A percentile compares a stretch with the other conserved stretches of the same genome.
Conservation (phyloP, 1,140 invertebrate genomes). For the Eupeodes corollae region DNA sequence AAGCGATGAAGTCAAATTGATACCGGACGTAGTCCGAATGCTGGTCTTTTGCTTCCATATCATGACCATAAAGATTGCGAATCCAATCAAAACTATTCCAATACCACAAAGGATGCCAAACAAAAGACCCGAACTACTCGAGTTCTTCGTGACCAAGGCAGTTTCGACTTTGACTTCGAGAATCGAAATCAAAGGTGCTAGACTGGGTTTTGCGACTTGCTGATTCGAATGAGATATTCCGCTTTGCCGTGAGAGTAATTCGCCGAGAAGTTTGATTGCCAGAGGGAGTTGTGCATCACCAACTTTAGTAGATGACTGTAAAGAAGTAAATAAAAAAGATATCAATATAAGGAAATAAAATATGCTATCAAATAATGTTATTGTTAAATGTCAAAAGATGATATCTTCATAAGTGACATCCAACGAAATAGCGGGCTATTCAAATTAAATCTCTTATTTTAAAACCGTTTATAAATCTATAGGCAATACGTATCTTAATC, state of each 20-base stretch:
- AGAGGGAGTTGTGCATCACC: conserved; percentile 48
- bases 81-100: conserved; percentile 34
- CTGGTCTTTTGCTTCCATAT: conserved; percentile 44
- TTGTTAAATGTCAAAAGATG: too few relatives aligned
- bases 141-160: conserved; percentile 23
- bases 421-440: too few relatives aligned
- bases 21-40: conserved; percentile 41
- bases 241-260: conserved; percentile 52
- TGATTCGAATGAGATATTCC: conserved; percentile 20
- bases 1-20: conserved; percentile 43
- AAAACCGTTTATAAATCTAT: too few relatives aligned
- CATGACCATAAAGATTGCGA: conserved; percentile 36
- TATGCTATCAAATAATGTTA: too few relatives aligned
- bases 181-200: conserved; percentile 58
- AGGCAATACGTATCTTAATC: too few relatives aligned
- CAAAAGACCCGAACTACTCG: conserved; percentile 34
- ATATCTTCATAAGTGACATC: too few relatives aligned
- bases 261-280: conserved; percentile 53
- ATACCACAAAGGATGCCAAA: conserved; percentile 41
- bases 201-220: conserved; percentile 41
- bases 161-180: conserved; percentile 58
- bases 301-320: conserved; percentile 38
- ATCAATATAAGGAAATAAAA: background rate
- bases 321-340: conserved; percentile 10
- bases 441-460: too few relatives aligned